Percentiles rank a stretch among this genome's conserved stretches.
Evolutionary conservation across 2,113 vertebrate genomes (phyloP).

Genomic region (Jaculus jaculus): DNA sequence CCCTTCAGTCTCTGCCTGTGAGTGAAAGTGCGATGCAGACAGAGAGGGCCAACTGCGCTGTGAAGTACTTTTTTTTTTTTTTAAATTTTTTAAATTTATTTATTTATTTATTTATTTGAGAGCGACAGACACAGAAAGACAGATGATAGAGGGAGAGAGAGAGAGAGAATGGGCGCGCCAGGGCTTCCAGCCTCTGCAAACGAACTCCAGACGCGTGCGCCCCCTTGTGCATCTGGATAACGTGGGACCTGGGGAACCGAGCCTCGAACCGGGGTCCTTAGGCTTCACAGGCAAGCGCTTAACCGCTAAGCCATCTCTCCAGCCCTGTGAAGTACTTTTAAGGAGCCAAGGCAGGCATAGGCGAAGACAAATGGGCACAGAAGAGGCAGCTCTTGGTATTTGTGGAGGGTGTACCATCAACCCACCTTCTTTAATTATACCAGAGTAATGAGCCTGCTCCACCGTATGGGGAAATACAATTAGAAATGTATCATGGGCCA

Average conservation of each 20-base stretch:
- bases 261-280: too few relatives aligned
- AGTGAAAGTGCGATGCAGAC: not conserved
- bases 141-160: too few relatives aligned
- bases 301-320: too few relatives aligned
- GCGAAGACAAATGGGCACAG: not conserved
- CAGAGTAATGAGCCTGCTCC: slow-evolving; percentile 57
- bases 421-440: slow-evolving; percentile 63
- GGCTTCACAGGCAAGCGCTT: too few relatives aligned
- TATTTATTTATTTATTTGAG: too few relatives aligned
- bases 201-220: too few relatives aligned
- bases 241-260: too few relatives aligned
- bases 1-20: not conserved
- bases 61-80: not conserved
- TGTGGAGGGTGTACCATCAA: slow-evolving; percentile 51
- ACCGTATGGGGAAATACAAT: slow-evolving; percentile 50
- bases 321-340: not conserved
- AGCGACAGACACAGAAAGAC: too few relatives aligned
- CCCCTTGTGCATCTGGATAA: too few relatives aligned
- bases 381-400: slow-evolving; percentile 33
- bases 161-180: too few relatives aligned
- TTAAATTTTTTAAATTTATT: too few relatives aligned
- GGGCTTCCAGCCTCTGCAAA: too few relatives aligned
- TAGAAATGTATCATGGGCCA: slow-evolving; percentile 43
- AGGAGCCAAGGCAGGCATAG: not conserved
- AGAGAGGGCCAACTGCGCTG: not conserved